These are phyloP conservation scores for Lycia hirtaria DNA, from an alignment of 2,888 invertebrate genomes.

Conservation along the genomic window DNA sequence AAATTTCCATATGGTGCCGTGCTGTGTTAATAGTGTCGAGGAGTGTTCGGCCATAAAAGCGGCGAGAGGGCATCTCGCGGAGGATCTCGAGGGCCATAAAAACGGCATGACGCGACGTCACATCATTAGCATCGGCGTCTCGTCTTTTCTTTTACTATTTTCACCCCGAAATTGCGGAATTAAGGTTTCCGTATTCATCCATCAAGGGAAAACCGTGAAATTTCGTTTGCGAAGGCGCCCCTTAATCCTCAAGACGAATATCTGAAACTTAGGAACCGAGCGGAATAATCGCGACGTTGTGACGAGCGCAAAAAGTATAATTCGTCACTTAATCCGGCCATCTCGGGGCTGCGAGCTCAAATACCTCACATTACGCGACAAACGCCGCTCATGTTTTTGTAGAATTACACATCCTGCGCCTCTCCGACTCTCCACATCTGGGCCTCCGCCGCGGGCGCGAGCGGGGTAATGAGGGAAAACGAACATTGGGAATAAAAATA, in stretches of 20 bases:
- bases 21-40: constrained; percentile 53
- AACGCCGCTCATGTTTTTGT: constrained; percentile 50
- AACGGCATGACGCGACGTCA: constrained; percentile 51
- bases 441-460: constrained; percentile 2
- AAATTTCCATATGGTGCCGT: constrained; percentile 73
- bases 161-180: constrained; percentile 73
- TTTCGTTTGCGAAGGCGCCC: constrained; percentile 74
- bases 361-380: constrained; percentile 74
- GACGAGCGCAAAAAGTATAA: constrained; percentile 78
- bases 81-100: constrained; percentile 49
- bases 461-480: constrained; percentile 11
- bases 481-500: neutral
- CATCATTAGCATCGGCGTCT: constrained; percentile 59
- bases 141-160: constrained; percentile 69
- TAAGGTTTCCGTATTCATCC: constrained; percentile 77
- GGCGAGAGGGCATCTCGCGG: constrained; percentile 47
- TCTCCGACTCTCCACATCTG: no score
- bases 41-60: constrained; percentile 49
- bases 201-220: constrained; percentile 78
- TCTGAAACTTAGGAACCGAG: constrained; percentile 78
- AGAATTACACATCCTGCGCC: constrained; percentile 39
- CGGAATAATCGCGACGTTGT: constrained; percentile 77
- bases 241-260: constrained; percentile 83
- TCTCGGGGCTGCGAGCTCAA: constrained; percentile 59
- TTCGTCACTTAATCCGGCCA: constrained; percentile 79